Evolutionary conservation across 1,140 invertebrate species (phyloP).

Genomic region (Drosophila erecta): DNA sequence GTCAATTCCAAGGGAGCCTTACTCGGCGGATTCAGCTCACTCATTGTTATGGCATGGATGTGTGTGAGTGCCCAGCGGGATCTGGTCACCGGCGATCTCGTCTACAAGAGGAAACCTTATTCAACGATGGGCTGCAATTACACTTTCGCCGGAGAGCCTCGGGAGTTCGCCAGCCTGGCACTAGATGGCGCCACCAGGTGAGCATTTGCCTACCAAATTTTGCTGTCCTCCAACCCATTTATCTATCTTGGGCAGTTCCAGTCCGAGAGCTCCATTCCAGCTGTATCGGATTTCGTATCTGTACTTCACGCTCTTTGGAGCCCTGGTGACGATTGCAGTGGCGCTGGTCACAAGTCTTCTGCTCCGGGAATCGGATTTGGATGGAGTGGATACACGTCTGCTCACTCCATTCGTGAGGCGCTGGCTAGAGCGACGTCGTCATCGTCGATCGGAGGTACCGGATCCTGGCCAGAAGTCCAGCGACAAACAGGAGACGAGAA

Average conservation of each 20-base stretch:
- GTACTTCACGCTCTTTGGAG: constrained; percentile 88
- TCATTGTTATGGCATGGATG: constrained; percentile 93
- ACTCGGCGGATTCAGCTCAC: constrained; percentile 89
- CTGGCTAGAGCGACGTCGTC: constrained; percentile 85
- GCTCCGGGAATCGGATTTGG: constrained; percentile 85
- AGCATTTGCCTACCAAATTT: neutral
- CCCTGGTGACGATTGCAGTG: constrained; percentile 88
- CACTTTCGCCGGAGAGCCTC: constrained; percentile 62
- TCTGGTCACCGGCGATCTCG: constrained; percentile 87
- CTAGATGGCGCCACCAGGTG: constrained; percentile 49
- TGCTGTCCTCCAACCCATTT: too few species aligned
- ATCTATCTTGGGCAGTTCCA: neutral
- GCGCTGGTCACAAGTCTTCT: constrained; percentile 86
- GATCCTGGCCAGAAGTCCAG: constrained; percentile 16
- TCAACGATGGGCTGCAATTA: constrained; percentile 91
- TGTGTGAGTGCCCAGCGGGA: constrained; percentile 91
- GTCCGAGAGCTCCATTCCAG: constrained; percentile 46
- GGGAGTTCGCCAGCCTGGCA: constrained; percentile 54
- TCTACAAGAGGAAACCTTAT: constrained; percentile 88
- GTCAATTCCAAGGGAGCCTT: constrained; percentile 91
- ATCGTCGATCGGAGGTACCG: constrained; percentile 44
- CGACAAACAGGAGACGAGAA: constrained; percentile 50
- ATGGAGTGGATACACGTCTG: constrained; percentile 87
- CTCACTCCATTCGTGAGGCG: constrained; percentile 89
- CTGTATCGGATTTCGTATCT: constrained; percentile 87